Evolutionary conservation across 2,797 vertebrate genomes (phyloP).

Genomic region (Allobates femoralis): DNA sequence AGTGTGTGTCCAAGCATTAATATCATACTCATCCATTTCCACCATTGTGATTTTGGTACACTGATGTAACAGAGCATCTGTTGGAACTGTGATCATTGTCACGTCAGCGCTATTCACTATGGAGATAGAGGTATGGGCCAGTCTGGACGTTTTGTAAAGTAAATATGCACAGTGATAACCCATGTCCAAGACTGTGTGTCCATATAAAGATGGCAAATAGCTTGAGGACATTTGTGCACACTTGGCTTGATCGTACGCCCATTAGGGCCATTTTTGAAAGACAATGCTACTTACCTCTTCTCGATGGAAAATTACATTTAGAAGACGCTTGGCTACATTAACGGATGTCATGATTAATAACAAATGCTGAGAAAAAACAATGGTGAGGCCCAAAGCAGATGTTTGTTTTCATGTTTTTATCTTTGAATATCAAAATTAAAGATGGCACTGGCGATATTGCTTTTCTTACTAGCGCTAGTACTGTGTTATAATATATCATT

Average conservation of each 20-base stretch:
- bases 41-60: background rate
- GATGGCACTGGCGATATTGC: background rate
- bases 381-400: background rate
- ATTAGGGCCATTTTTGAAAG: background rate
- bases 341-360: background rate
- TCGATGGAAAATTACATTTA: slow-evolving; percentile 2
- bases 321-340: background rate
- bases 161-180: slow-evolving; percentile 57
- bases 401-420: background rate
- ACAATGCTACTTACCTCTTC: background rate
- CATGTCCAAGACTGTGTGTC: slow-evolving; percentile 9
- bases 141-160: slow-evolving; percentile 21
- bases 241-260: background rate
- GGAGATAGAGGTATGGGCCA: slow-evolving; percentile 43
- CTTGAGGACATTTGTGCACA: slow-evolving; percentile 23
- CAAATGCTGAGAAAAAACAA: background rate
- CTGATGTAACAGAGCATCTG: background rate
- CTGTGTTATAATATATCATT: background rate
- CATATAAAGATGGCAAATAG: slow-evolving; percentile 30
- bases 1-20: slow-evolving; percentile 17
- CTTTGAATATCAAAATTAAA: background rate
- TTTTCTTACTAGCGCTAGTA: background rate
- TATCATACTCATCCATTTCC: background rate
- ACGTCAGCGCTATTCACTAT: slow-evolving; percentile 52
- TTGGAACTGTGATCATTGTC: slow-evolving; percentile 26